Base-by-base conservation (phyloP, 1,140 invertebrate genomes). In the Hylaeus anthracinus region DNA sequence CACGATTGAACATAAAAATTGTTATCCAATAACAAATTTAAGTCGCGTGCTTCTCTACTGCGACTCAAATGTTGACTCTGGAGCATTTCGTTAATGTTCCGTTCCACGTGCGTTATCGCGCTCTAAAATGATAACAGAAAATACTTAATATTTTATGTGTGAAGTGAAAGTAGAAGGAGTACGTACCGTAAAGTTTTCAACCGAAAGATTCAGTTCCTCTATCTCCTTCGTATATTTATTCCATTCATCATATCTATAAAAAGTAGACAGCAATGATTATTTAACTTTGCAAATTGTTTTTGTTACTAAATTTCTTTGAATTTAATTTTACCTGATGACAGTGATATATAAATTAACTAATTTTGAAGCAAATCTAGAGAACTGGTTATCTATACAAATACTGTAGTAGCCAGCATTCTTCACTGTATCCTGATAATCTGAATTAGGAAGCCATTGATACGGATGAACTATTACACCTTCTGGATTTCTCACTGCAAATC, bases 361-460 rank as follows among this genome's bases (percentile, higher is more conserved):
- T 94, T 99, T 99, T 12, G 96, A 96, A 48, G 98, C 97, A 94
- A 98, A 99, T 90, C 97, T 94, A 8, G 98, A 98, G 88, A 98
- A 98, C 87, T 98, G 97, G 94, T 99, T 99, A 91, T 99, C 98
- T 73, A 99, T 96, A 92, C 98, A 99, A 39, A 99, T 96, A n/a
- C 96, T 96, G 90, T 98, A 99, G 90, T 98, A 98, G 8, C 97
- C 97, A 65, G 97, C 97, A 1, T 94, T 93, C 4, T 96, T 95
- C 0, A 95, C 94, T 86, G 96, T 95, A 90, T 98, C 98, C 77
- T 98, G 97, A 88, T 98, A 98, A 91, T 98, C 97, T 1, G 97
- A 95, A 82, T 95, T 97, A 2, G 97, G 93, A 91, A 96, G 95
- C 98, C 98, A 99, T 89, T 97, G 96, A 90, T 98, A 98, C 0